Conservation (phyloP, 2,888 invertebrate genomes). For the Sialis lutaria region DNA sequence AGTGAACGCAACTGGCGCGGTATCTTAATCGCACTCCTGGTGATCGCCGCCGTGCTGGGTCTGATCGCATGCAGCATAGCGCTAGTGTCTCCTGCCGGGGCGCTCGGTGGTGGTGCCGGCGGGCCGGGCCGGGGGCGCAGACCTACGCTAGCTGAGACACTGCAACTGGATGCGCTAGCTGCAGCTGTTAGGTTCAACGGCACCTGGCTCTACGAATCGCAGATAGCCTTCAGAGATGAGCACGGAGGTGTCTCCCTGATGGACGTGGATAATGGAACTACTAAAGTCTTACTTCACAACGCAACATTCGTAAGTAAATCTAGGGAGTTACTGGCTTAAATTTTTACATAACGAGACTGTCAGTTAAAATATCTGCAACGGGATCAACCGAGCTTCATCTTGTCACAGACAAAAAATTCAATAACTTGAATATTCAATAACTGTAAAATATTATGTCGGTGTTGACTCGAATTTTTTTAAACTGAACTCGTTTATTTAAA, state of each 20-base stretch:
- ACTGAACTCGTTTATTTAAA: too few species aligned
- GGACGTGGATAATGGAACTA: conserved; percentile 58
- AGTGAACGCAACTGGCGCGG: conserved; percentile 89
- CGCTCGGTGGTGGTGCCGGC: conserved; percentile 48
- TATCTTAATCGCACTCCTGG: conserved; percentile 78
- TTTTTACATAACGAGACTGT: too few species aligned
- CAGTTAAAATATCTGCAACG: too few species aligned
- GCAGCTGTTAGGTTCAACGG: conserved; percentile 54
- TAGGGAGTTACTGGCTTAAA: too few species aligned
- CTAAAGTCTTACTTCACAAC: conserved; percentile 59
- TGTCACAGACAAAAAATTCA: too few species aligned
- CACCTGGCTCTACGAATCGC: conserved; percentile 51
- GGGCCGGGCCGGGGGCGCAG: conserved; percentile 48
- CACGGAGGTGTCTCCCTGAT: conserved; percentile 64
- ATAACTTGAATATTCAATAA: too few species aligned
- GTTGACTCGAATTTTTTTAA: too few species aligned
- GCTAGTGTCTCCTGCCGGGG: conserved; percentile 64
- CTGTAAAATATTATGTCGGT: too few species aligned
- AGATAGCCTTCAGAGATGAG: conserved; percentile 31
- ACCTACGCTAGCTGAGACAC: conserved; percentile 46
- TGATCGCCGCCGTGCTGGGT: conserved; percentile 75
- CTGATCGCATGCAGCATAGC: conserved; percentile 84
- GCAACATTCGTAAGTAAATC: conserved; percentile 58
- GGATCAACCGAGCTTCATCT: too few species aligned
- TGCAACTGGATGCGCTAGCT: conserved; percentile 21